Conservation (phyloP, 2,888 invertebrate genomes). For the Drosophila mimica region DNA sequence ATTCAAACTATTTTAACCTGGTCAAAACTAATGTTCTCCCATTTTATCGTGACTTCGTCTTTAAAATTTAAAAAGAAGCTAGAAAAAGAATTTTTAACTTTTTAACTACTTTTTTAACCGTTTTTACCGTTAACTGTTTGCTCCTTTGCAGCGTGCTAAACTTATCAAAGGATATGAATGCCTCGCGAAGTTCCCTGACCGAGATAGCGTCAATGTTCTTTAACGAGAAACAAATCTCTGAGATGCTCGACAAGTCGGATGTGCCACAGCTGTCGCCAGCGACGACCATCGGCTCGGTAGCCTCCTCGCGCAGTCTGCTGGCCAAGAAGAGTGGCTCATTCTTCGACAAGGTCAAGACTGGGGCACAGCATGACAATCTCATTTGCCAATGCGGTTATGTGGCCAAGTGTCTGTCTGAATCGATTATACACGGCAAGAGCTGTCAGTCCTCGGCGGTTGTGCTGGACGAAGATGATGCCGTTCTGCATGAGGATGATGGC, state of each 20-base stretch:
- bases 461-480: conserved; percentile 73
- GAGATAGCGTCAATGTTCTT: conserved; percentile 86
- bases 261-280: conserved; percentile 78
- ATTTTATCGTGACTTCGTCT: neutral
- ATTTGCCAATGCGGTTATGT: conserved; percentile 90
- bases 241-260: conserved; percentile 73
- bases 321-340: conserved; percentile 88
- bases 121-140: neutral
- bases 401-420: conserved; percentile 92
- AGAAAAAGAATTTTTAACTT: no score
- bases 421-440: conserved; percentile 91
- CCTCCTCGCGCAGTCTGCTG: conserved; percentile 74
- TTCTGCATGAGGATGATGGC: conserved; percentile 76
- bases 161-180: conserved; percentile 82
- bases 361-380: conserved; percentile 88
- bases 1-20: neutral
- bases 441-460: conserved; percentile 85
- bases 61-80: no score
- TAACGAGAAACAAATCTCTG: conserved; percentile 80
- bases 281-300: conserved; percentile 70
- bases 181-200: conserved; percentile 84
- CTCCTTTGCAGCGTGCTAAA: conserved; percentile 78
- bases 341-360: conserved; percentile 92
- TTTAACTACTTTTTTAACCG: no score
- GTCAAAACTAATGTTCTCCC: neutral